phyloP scores from a whole-genome alignment of 2,888 invertebrate species.

The Pemphredon lugubris region DNA sequence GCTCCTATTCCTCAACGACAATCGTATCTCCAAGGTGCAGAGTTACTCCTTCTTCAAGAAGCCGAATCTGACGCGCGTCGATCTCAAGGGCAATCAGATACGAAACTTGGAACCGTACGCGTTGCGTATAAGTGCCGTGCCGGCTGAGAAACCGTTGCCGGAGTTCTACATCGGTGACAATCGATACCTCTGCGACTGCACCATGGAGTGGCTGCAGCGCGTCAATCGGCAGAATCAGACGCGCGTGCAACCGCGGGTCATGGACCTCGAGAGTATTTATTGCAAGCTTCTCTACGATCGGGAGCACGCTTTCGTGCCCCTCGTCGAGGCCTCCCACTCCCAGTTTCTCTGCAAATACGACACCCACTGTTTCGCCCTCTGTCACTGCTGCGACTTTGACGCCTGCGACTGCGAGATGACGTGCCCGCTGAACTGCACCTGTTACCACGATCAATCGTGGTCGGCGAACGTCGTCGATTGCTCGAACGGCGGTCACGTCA shows the following conservation, averaged over 20 bases:
- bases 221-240: slow-evolving; percentile 88
- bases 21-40: slow-evolving; percentile 90
- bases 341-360: slow-evolving; percentile 93
- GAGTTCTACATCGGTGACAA: slow-evolving; percentile 93
- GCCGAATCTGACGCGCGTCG: slow-evolving; percentile 91
- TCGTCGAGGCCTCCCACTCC: slow-evolving; percentile 90
- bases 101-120: slow-evolving; percentile 89
- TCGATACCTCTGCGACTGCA: slow-evolving; percentile 93
- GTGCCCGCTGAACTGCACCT: slow-evolving; percentile 93
- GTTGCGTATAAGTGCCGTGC: slow-evolving; percentile 88
- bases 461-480: slow-evolving; percentile 93
- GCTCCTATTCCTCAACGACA: slow-evolving; percentile 90
- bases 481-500: slow-evolving; percentile 86
- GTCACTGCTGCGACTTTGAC: slow-evolving; percentile 95
- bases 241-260: slow-evolving; percentile 90
- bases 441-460: slow-evolving; percentile 94
- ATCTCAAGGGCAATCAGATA: slow-evolving; percentile 91
- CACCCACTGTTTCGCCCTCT: slow-evolving; percentile 92
- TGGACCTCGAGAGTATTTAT: slow-evolving; percentile 91
- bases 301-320: slow-evolving; percentile 87
- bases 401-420: slow-evolving; percentile 97
- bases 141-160: slow-evolving; percentile 87
- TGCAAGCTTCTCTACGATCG: slow-evolving; percentile 91
- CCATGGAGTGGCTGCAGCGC: slow-evolving; percentile 95
- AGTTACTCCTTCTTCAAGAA: slow-evolving; percentile 94